phyloP scores from a whole-genome alignment of 1,140 invertebrate species.

The Bombus superbus region DNA sequence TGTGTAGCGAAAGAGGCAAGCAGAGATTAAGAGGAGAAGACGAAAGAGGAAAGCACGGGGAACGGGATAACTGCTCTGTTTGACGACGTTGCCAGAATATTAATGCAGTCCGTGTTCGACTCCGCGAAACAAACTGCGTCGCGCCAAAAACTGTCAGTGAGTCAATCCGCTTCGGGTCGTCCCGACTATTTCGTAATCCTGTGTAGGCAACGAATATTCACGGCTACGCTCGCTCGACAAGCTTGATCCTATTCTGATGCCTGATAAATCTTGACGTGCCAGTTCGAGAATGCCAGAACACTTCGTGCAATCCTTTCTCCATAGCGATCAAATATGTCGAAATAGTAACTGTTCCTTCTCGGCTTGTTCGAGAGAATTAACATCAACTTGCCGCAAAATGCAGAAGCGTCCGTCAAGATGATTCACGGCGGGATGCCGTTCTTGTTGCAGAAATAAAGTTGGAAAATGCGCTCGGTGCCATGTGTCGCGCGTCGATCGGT shows the following conservation, averaged over 20 bases:
- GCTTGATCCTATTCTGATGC: conserved; percentile 39
- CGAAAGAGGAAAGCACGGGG: conserved; percentile 29
- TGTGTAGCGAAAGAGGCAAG: conserved; percentile 30
- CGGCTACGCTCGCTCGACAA: conserved; percentile 8
- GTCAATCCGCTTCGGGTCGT: conserved; percentile 42
- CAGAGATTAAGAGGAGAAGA: conserved; percentile 27
- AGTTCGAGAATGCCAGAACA: conserved; percentile 21
- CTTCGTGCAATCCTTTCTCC: neutral
- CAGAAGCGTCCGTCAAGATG: neutral
- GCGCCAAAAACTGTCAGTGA: conserved; percentile 58
- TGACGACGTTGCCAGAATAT: conserved; percentile 58
- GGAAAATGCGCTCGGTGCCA: neutral
- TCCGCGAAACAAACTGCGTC: conserved; percentile 53
- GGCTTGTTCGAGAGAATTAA: neutral
- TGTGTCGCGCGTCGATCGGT: neutral
- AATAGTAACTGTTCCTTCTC: conserved; percentile 16
- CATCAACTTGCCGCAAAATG: neutral
- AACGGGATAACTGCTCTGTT: conserved; percentile 42
- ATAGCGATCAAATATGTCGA: conserved; percentile 25
- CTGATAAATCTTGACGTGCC: conserved; percentile 45
- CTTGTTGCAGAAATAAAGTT: neutral
- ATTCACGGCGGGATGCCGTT: neutral
- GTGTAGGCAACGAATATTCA: conserved; percentile 35
- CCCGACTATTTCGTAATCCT: conserved; percentile 54
- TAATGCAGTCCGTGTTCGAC: conserved; percentile 56